Conservation (phyloP, 2,113 vertebrate genomes). For the Psammodynastes pulverulentus region DNA sequence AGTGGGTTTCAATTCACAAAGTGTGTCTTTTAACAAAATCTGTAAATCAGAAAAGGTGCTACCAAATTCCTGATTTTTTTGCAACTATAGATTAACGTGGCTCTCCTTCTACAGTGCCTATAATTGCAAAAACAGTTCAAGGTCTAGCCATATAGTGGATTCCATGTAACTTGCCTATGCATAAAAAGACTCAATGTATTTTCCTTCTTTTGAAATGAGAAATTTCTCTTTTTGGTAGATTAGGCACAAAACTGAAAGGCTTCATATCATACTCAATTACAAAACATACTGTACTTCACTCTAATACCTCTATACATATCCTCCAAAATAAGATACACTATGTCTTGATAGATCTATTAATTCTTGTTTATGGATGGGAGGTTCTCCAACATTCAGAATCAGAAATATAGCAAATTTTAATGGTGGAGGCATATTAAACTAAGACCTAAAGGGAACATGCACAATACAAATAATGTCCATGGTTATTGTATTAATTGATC, state of each 20-base stretch:
- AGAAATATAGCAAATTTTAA: background rate
- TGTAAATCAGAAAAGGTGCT: background rate
- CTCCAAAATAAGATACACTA: conserved; percentile 74
- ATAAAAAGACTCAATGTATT: background rate
- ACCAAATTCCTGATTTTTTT: background rate
- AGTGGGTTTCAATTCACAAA: background rate
- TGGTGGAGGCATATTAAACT: background rate
- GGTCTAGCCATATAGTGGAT: background rate
- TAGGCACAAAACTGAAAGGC: background rate
- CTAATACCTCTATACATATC: background rate
- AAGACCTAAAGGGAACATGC: background rate
- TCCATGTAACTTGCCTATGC: background rate
- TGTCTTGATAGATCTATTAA: conserved; percentile 35
- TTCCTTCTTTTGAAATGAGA: background rate
- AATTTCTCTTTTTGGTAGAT: background rate
- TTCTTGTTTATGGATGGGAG: conserved; percentile 20
- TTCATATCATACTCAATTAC: background rate
- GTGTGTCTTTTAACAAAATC: background rate
- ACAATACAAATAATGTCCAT: background rate
- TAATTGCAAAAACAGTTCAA: background rate
- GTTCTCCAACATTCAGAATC: conserved; percentile 49
- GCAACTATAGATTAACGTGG: background rate
- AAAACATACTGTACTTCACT: background rate
- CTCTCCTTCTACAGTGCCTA: background rate
- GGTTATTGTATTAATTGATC: background rate